Conservation (phyloP, 2,797 vertebrate species). For the Spinibarbus caldwelli region DNA sequence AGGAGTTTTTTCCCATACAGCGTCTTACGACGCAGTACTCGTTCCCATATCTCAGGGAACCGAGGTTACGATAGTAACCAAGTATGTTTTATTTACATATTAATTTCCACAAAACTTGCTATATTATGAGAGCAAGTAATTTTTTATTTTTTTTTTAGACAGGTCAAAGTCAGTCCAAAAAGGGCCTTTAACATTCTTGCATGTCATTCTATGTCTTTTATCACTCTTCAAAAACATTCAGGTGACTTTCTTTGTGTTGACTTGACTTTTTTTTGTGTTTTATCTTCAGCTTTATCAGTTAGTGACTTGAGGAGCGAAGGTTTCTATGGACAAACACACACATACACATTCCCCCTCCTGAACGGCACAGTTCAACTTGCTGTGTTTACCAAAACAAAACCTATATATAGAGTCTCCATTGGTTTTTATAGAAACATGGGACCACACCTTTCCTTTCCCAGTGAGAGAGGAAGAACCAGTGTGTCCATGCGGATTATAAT, state of each 20-base stretch:
- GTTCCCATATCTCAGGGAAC: no score
- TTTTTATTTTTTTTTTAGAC: background rate
- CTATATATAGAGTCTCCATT: slow-evolving; percentile 63
- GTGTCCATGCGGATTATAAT: slow-evolving; percentile 18
- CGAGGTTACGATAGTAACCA: no score
- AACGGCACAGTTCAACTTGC: slow-evolving; percentile 56
- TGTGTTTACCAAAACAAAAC: slow-evolving; percentile 60
- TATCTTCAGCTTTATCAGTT: slow-evolving; percentile 25
- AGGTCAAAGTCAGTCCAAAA: background rate
- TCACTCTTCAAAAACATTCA: slow-evolving; percentile 15
- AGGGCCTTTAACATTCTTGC: background rate
- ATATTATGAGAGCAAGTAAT: background rate
- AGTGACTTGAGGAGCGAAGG: slow-evolving; percentile 12
- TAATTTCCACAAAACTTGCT: background rate
- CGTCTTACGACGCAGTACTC: no score
- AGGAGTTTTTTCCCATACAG: no score
- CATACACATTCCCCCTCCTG: slow-evolving; percentile 52
- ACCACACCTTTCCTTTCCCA: slow-evolving; percentile 63
- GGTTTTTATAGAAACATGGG: slow-evolving; percentile 49
- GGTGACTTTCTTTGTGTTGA: background rate
- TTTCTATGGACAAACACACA: slow-evolving; percentile 21
- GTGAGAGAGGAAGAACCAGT: slow-evolving; percentile 34
- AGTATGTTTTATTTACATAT: background rate
- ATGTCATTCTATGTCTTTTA: slow-evolving; percentile 4
- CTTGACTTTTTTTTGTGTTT: slow-evolving; percentile 25